phyloP scores from a whole-genome alignment of 1,140 invertebrate genomes.

The Panagrolaimus sp. region DNA sequence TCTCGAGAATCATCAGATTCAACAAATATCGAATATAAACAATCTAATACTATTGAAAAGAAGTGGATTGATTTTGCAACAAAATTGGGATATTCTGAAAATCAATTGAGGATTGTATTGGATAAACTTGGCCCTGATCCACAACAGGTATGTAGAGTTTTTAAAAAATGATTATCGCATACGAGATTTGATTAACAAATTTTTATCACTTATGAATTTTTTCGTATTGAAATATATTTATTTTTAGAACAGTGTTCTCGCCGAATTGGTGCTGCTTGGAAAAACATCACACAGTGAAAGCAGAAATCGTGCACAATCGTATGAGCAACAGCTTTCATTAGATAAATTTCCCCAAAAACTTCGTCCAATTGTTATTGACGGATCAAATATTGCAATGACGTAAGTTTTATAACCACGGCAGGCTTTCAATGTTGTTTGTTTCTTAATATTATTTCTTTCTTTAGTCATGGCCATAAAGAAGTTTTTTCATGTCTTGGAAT shows the following conservation, averaged over 20 bases:
- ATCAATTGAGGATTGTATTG: constrained; percentile 30
- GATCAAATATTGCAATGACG: constrained; percentile 94
- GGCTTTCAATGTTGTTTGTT: too few species aligned
- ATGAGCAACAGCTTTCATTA: neutral
- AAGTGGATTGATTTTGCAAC: constrained; percentile 38
- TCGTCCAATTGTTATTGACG: constrained; percentile 85
- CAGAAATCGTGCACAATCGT: constrained; percentile 2
- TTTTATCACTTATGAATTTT: too few species aligned
- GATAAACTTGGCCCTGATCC: constrained; percentile 33
- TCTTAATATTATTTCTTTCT: constrained; percentile 23
- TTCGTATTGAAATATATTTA: too few species aligned
- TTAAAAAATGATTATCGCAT: too few species aligned
- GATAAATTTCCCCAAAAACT: constrained; percentile 58
- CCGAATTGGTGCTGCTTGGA: constrained; percentile 36
- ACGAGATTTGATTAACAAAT: too few species aligned
- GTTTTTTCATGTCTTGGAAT: constrained; percentile 88
- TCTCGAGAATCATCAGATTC: constrained; percentile 16
- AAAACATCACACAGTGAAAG: constrained; percentile 18
- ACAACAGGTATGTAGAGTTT: constrained; percentile 11
- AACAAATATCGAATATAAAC: neutral
- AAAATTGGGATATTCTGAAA: constrained; percentile 35
- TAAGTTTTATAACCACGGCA: too few species aligned
- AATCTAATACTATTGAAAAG: neutral
- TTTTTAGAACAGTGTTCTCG: constrained; percentile 28
- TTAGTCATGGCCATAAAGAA: constrained; percentile 88